Evolutionary conservation across 1,140 invertebrate genomes (phyloP), one percentile per base, ranked within the genome.

Genomic region (Drosophila nikananu): DNA sequence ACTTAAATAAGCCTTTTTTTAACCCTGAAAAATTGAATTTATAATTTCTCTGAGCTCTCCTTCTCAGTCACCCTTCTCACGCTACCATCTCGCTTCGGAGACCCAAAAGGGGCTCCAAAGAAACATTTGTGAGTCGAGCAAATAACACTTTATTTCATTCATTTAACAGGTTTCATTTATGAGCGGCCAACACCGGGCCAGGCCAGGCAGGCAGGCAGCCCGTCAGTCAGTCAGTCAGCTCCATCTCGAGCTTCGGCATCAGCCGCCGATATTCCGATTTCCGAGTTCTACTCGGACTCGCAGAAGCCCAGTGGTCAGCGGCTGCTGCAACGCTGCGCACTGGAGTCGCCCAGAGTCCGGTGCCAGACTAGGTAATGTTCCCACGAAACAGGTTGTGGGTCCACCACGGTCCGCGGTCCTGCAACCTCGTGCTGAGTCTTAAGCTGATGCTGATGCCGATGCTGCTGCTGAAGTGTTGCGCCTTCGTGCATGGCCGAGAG

Each of bases 331-430:
- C 80, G 51, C 51, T 39, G 57, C 48, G 46, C 37, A 59, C 60
- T 48, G 59, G 83, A 77, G 83, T 37, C 75, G 83, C 70, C 52
- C 77, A 78, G 76, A 82, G 80, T 68, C 77, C 77, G 70, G 80
- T 80, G 72, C 81, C 84, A 86, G 86, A 86, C 83, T 91, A 91
- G 91, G 91, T 81, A 92, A 92, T 92, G 91, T 92, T 92, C 91
- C 91, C 91, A 92, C 91, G 91, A 91, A 92, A 92, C 91, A 92
- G 91, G 91, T 92, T 92, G 91, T 70, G 66, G 60, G 60, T 73
- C 75, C 75, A 89, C 65, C 32, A 5, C 52, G 35, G 52, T 48
- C 41, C 68, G 17, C 54, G 70, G 70, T 73, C 70, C 70, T 72
- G 68, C 68, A 54, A 52, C 67, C 27, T 30, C 67, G 66, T 54